These are phyloP conservation scores for Tragopan temminckii DNA, from an alignment of 2,797 vertebrate species.

Conservation along the genomic window DNA sequence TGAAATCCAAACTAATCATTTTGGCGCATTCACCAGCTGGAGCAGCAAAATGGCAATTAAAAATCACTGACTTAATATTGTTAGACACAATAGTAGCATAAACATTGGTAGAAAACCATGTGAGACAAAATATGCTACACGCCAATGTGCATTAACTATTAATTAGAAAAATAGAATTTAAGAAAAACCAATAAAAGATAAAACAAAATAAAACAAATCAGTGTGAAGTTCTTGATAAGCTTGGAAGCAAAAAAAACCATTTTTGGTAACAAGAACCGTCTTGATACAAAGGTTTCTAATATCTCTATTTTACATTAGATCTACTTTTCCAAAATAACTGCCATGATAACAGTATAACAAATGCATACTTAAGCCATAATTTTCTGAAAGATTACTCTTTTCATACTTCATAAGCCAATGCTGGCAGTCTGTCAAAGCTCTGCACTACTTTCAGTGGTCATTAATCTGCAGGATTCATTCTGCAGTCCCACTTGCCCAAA, in stretches of 20 bases:
- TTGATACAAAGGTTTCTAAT: neutral
- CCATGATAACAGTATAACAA: neutral
- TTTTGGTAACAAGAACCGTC: neutral
- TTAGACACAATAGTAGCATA: conserved; percentile 44
- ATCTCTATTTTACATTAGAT: neutral
- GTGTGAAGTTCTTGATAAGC: neutral
- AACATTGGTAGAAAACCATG: conserved; percentile 15
- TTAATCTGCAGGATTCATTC: neutral
- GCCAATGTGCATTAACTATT: neutral
- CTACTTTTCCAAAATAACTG: neutral
- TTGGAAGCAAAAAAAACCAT: neutral
- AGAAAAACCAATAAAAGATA: neutral
- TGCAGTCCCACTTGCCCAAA: neutral
- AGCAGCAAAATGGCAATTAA: conserved; percentile 38
- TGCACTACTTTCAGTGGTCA: neutral
- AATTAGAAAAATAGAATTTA: neutral
- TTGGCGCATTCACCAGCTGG: neutral
- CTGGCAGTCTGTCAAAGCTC: neutral
- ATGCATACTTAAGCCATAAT: neutral
- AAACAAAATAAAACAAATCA: neutral
- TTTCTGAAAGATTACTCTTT: neutral
- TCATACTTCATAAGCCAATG: neutral
- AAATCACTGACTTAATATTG: conserved; percentile 9
- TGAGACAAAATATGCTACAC: neutral
- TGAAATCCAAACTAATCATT: conserved; percentile 35